Conservation (phyloP, 2,797 vertebrate species). For the Sylvia borin region DNA sequence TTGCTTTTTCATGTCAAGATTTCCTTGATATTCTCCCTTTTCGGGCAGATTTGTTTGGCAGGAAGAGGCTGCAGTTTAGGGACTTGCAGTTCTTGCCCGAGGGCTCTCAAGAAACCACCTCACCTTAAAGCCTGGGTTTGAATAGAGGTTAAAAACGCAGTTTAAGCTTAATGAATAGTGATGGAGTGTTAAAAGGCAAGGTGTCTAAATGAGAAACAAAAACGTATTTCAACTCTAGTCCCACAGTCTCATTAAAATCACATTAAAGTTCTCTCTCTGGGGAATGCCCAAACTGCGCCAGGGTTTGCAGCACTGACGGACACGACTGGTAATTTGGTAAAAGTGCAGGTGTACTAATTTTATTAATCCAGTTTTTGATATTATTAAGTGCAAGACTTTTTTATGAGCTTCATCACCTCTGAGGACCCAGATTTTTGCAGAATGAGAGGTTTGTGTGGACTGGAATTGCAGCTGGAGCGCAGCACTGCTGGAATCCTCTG, state of each 20-base stretch:
- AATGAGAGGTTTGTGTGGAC: not conserved
- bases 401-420: not conserved
- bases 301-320: not conserved
- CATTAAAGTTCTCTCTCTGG: not conserved
- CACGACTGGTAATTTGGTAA: rapidly evolving
- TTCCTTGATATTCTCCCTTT: not conserved
- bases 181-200: not conserved
- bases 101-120: not conserved
- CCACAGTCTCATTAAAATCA: not conserved
- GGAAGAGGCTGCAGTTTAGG: not conserved
- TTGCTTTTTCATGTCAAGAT: not conserved
- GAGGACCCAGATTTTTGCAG: not conserved
- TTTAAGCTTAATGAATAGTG: not conserved
- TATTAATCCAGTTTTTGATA: not conserved
- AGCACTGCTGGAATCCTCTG: not conserved
- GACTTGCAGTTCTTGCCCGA: not conserved
- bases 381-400: not conserved
- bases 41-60: not conserved
- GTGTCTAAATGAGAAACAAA: slow-evolving; percentile 2
- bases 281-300: not conserved
- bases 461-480: not conserved
- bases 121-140: not conserved
- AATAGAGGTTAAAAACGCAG: slow-evolving; percentile 10
- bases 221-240: not conserved
- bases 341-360: not conserved